phyloP scores from a whole-genome alignment of 2,797 vertebrate species.

The Pygocentrus nattereri region DNA sequence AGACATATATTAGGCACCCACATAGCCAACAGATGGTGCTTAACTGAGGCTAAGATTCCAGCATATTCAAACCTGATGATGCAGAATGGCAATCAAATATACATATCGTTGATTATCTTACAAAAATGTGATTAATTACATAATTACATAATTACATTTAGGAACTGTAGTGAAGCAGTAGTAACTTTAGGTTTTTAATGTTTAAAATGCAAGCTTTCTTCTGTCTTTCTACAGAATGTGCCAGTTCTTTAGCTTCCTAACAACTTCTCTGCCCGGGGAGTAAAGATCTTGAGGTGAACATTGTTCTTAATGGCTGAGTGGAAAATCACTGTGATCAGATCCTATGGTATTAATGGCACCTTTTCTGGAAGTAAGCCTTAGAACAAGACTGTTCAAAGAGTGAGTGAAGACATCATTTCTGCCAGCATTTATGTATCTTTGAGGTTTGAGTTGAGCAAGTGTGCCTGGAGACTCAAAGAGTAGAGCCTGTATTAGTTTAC shows the following conservation, averaged over 20 bases:
- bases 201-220: no score
- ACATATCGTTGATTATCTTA: no score
- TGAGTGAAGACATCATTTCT: not conserved
- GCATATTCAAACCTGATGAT: no score
- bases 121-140: no score
- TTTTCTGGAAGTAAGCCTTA: not conserved
- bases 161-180: no score
- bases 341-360: not conserved
- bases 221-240: not conserved
- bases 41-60: no score
- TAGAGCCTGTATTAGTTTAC: not conserved
- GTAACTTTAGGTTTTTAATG: no score
- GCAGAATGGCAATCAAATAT: no score
- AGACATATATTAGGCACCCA: no score
- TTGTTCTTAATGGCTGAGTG: constrained; percentile 5
- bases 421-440: not conserved
- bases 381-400: not conserved
- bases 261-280: not conserved
- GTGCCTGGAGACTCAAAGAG: not conserved
- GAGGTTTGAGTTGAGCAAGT: not conserved
- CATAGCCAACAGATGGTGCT: no score
- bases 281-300: not conserved
- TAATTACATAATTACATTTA: no score
- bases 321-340: constrained; percentile 17
- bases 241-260: not conserved